These are phyloP conservation scores for Zelostemma sp. DNA, from an alignment of 1,140 invertebrate genomes.

Conservation along the genomic window DNA sequence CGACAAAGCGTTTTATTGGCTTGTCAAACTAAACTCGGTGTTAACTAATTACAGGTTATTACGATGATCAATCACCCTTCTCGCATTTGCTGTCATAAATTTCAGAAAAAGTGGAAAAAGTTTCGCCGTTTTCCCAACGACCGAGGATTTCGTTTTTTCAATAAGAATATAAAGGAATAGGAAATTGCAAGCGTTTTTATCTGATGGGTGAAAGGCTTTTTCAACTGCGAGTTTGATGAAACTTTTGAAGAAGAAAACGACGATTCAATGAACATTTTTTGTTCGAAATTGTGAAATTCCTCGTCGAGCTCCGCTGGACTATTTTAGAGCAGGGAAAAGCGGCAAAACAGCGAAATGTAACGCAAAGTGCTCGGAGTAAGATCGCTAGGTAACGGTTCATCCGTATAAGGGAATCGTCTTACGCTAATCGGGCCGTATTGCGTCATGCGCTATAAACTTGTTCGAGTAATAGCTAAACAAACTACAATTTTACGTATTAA, in stretches of 20 bases:
- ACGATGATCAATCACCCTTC: neutral
- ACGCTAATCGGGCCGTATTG: slow-evolving; percentile 15
- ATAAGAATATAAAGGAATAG: no score
- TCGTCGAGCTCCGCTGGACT: neutral
- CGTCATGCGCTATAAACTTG: slow-evolving; percentile 13
- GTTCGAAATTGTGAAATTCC: no score
- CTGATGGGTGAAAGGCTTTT: no score
- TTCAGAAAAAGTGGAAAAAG: no score
- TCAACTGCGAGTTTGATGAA: no score
- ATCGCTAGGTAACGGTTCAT: slow-evolving; percentile 11
- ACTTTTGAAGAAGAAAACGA: no score
- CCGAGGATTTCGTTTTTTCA: no score
- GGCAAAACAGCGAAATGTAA: slow-evolving; percentile 7
- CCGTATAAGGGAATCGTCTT: slow-evolving; percentile 14
- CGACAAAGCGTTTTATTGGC: neutral
- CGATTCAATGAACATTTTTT: no score
- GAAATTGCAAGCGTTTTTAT: no score
- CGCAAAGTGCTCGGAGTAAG: slow-evolving; percentile 10
- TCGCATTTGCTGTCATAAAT: no score
- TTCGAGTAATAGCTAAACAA: slow-evolving; percentile 16
- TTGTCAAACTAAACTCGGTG: neutral
- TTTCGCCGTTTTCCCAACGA: no score
- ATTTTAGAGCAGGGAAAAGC: neutral
- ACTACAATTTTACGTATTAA: slow-evolving; percentile 5
- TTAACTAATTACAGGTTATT: neutral